A percentile compares a stretch with the other conserved stretches of the same genome.
Conservation (phyloP, 2,797 vertebrate species). For the Pseudotriccus pelzelni region DNA sequence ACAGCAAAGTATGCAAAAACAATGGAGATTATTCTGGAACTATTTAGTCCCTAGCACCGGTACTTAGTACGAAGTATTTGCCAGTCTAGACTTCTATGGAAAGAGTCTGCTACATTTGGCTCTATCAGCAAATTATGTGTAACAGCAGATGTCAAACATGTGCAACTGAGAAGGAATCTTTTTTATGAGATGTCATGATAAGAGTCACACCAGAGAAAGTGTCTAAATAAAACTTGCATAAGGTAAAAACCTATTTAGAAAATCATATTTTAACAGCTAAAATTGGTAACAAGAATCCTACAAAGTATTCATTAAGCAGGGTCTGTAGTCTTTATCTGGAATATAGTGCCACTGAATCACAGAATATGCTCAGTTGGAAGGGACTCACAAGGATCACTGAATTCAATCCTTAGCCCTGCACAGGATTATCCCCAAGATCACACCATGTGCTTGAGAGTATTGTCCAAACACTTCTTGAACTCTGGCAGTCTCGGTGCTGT, state of each 20-base stretch:
- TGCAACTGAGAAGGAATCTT: not conserved
- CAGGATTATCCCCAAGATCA: not conserved
- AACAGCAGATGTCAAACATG: not conserved
- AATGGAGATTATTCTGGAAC: not conserved
- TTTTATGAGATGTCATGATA: not conserved
- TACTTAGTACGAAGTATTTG: not conserved
- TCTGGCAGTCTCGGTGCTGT: not conserved
- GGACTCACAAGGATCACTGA: not conserved
- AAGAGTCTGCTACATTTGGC: not conserved
- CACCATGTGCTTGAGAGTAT: not conserved
- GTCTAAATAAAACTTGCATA: not conserved
- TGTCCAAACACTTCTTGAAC: not conserved
- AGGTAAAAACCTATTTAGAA: not conserved
- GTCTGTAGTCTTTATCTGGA: not conserved
- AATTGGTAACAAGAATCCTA: not conserved
- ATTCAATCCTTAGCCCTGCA: not conserved
- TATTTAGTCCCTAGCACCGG: not conserved
- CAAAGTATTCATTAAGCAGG: not conserved
- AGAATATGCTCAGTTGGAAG: not conserved
- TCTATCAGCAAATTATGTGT: not conserved
- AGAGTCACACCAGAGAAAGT: not conserved
- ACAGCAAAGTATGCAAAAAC: not conserved
- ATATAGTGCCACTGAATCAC: not conserved
- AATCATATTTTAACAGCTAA: not conserved
- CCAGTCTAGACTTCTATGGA: not conserved